Percentiles rank a stretch among this genome's conserved stretches.
Conservation (phyloP, 2,888 invertebrate species). For the Sarcophaga caerulescens region DNA sequence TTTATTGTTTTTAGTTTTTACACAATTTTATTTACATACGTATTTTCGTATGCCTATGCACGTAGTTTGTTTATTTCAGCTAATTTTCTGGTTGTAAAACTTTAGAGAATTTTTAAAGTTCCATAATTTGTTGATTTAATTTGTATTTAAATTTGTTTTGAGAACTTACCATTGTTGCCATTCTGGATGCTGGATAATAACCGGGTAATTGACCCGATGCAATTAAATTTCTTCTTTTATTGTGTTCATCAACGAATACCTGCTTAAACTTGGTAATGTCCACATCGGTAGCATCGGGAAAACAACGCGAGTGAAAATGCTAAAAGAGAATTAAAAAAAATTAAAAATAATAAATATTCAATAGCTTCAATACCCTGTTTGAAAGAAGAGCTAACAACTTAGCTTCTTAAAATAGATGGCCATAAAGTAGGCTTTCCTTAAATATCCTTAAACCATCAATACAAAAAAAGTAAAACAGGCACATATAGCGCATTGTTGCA, state of each 20-base stretch:
- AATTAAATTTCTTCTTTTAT: conserved; percentile 78
- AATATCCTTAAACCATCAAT: no score
- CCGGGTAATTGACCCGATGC: conserved; percentile 79
- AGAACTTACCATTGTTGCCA: conserved; percentile 79
- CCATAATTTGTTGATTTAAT: no score
- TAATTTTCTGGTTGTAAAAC: not conserved
- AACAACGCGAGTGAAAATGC: conserved; percentile 75
- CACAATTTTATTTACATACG: conserved; percentile 4
- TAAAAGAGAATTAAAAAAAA: conserved; percentile 59
- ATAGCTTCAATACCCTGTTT: not conserved
- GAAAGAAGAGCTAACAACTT: no score
- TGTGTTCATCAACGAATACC: conserved; percentile 77
- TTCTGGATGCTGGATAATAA: conserved; percentile 78
- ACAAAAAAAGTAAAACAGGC: no score
- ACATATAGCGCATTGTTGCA: no score
- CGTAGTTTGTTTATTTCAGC: not conserved
- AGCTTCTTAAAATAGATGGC: no score
- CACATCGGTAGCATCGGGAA: conserved; percentile 75
- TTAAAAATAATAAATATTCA: not conserved
- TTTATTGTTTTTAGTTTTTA: not conserved
- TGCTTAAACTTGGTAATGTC: conserved; percentile 74
- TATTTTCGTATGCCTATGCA: not conserved
- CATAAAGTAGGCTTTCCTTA: no score
- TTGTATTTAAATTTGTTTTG: no score
- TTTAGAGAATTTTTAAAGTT: no score